These are phyloP conservation scores for Tinamus guttatus DNA, from an alignment of 2,113 vertebrate genomes.

Conservation along the genomic window DNA sequence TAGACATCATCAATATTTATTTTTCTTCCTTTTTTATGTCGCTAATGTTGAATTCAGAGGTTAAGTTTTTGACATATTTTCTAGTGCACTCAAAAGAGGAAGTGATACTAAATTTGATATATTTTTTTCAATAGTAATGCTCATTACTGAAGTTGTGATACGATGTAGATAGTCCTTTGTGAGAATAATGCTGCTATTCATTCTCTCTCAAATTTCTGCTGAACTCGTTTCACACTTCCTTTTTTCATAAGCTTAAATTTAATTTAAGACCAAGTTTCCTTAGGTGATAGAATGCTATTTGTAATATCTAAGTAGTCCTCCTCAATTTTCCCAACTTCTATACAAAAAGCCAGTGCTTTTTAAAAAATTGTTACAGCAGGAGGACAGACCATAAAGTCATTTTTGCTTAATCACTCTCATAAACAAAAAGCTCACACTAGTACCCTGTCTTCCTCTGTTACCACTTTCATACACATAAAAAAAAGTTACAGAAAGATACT, in stretches of 20 bases:
- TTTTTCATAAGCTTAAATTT: not conserved
- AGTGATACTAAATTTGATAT: not conserved
- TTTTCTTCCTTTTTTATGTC: not conserved
- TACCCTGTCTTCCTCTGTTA: not conserved
- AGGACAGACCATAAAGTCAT: not conserved
- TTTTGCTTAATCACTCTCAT: not conserved
- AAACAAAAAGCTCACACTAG: fast-evolving
- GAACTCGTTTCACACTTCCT: not conserved
- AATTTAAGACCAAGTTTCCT: not conserved
- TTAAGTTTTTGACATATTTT: not conserved
- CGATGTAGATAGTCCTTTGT: not conserved
- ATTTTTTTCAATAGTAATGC: not conserved
- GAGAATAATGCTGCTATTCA: not conserved
- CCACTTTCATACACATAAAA: not conserved
- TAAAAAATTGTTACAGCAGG: not conserved
- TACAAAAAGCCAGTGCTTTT: not conserved
- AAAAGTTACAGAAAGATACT: not conserved
- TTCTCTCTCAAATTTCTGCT: not conserved
- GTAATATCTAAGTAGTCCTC: not conserved
- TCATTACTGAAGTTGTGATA: not conserved
- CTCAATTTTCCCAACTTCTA: not conserved
- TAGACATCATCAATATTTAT: not conserved
- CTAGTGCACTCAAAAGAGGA: not conserved
- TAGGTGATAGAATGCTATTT: not conserved
- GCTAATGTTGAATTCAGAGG: not conserved